Base-by-base conservation (phyloP, 2,797 vertebrate species). In the Benthosema pterotum region DNA sequence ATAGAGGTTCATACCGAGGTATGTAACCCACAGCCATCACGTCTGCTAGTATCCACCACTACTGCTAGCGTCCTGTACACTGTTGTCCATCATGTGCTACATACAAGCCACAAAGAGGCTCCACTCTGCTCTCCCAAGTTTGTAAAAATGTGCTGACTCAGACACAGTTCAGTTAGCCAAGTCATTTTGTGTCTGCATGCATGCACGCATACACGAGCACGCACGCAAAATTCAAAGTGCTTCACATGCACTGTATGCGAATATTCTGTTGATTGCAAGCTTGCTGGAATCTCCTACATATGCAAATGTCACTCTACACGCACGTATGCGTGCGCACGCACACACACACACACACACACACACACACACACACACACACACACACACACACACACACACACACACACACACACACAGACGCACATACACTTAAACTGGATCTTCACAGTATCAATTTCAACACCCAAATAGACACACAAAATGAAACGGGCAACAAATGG, bases 271-370 rank as follows among this genome's bases (percentile, higher is more conserved):
- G n/a, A n/a, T n/a, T n/a, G n/a, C n/a, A n/a, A n/a, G n/a, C n/a
- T n/a, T n/a, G n/a, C n/a, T n/a, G n/a, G n/a, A n/a, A n/a, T n/a
- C n/a, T n/a, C n/a, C n/a, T n/a, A n/a, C n/a, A n/a, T n/a, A n/a
- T n/a, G n/a, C n/a, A n/a, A n/a, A n/a, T n/a, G n/a, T n/a, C n/a
- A n/a, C n/a, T n/a, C n/a, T n/a, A 32, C 16, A 25, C n/a, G 19
- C 16, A 43, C 19, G 61, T n/a, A 25, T 11, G 19, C 16, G 42
- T 17, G 61, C 82, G 65, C 75, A 83, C 71, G 57, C 79, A 72
- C 22, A 22, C 22, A 22, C 22, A 15, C 22, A 13, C 25, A 38
- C 32, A 13, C 4, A 2, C 53, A n/a, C n/a, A 4, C n/a, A 14
- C 47, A n/a, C 52, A 14, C 47, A 49, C 13, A 49, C 7, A 17